phyloP scores from a whole-genome alignment of 2,888 invertebrate genomes.

The Heteromyza rotundicornis region DNA sequence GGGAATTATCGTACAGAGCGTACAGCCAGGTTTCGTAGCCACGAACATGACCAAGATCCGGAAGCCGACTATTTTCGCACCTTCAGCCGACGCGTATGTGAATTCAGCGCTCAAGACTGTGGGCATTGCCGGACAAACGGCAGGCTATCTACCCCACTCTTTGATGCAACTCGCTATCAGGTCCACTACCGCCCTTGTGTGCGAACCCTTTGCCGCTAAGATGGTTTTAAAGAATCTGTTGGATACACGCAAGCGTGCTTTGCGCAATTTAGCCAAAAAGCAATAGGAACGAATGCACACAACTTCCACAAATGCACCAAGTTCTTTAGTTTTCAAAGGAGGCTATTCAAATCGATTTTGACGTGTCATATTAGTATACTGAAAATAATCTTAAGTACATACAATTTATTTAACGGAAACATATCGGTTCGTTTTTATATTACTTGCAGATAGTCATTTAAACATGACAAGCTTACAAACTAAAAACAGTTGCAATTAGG shows the following conservation, averaged over 20 bases:
- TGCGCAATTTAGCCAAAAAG: constrained; percentile 49
- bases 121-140: constrained; percentile 73
- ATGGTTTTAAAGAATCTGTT: constrained; percentile 51
- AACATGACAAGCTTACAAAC: too few species aligned
- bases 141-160: constrained; percentile 71
- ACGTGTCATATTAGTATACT: too few species aligned
- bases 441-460: too few species aligned
- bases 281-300: constrained; percentile 32
- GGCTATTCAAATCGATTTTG: not conserved
- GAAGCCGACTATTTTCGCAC: constrained; percentile 76
- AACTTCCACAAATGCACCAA: not conserved
- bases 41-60: constrained; percentile 89
- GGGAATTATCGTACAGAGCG: constrained; percentile 80
- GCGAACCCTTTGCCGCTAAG: constrained; percentile 49
- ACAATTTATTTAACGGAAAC: too few species aligned
- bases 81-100: constrained; percentile 76
- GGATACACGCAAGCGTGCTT: constrained; percentile 50
- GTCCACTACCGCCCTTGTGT: constrained; percentile 41
- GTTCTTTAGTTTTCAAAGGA: not conserved
- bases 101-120: constrained; percentile 73
- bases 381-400: too few species aligned
- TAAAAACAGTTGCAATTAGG: too few species aligned
- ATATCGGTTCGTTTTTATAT: too few species aligned
- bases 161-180: constrained; percentile 48
- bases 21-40: constrained; percentile 87